These are phyloP conservation scores for Menidia beryllina DNA, from an alignment of 2,113 vertebrate genomes.

Conservation along the genomic window DNA sequence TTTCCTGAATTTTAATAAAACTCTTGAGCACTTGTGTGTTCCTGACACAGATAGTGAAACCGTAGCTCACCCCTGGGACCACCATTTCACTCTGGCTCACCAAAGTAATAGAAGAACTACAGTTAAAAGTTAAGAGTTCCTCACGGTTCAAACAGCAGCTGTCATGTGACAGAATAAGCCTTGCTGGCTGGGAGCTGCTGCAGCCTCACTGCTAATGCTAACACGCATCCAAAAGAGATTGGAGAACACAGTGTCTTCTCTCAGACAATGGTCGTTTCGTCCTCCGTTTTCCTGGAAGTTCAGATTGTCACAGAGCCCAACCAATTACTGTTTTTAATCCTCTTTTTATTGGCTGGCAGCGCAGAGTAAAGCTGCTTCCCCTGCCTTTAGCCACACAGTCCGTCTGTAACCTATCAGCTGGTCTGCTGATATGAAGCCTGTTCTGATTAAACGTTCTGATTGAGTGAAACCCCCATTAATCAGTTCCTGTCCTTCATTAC, in stretches of 20 bases:
- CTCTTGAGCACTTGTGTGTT: no score
- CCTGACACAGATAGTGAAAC: no score
- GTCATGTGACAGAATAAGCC: no score
- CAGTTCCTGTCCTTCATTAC: background rate
- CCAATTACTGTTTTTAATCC: conserved; percentile 47
- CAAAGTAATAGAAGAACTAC: no score
- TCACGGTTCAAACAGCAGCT: no score
- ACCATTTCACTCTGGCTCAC: no score
- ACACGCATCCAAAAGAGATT: no score
- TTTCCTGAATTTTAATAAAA: no score
- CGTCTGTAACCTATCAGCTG: conserved; percentile 3
- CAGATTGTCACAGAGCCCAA: background rate
- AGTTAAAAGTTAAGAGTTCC: no score
- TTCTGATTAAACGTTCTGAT: background rate
- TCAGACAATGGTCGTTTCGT: conserved; percentile 28
- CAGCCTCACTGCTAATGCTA: conserved; percentile 11
- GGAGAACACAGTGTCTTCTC: no score
- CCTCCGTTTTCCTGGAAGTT: conserved; percentile 40
- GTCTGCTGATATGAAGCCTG: conserved; percentile 23
- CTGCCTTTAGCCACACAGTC: background rate
- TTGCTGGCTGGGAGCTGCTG: no score
- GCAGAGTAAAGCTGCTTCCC: conserved; percentile 10
- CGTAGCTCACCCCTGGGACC: no score
- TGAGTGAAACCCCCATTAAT: conserved; percentile 10
- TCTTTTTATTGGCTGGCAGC: conserved; percentile 26